A percentile compares a stretch with the other conserved stretches of the same genome.
Evolutionary conservation across 2,888 invertebrate genomes (phyloP).

Genomic region (Pemphredon lugubris): DNA sequence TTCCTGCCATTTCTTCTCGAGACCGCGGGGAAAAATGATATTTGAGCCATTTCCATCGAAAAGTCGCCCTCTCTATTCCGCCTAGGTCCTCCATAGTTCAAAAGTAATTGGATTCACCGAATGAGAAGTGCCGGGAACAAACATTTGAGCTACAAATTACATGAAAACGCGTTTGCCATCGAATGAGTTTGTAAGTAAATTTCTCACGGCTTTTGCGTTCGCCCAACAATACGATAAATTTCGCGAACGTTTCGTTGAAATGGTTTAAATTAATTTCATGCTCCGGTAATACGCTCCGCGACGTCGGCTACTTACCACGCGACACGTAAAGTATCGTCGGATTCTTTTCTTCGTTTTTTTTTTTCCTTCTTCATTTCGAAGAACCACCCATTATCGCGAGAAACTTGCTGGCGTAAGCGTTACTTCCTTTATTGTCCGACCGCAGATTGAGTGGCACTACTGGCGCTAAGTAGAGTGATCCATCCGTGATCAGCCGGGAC

Average conservation of each 20-base stretch:
- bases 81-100: no score
- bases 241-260: no score
- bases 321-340: background rate
- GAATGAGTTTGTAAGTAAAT: no score
- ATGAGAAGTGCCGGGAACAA: no score
- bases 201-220: no score
- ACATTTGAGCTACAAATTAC: no score
- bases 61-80: background rate
- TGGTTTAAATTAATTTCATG: no score
- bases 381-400: constrained; percentile 49
- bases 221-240: no score
- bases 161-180: no score
- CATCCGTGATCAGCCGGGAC: constrained; percentile 41
- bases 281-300: no score
- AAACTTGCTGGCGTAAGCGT: constrained; percentile 63
- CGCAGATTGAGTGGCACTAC: constrained; percentile 62
- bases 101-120: no score
- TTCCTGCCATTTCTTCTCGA: constrained; percentile 12
- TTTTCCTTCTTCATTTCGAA: constrained; percentile 36
- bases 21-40: constrained; percentile 29
- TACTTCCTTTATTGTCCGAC: constrained; percentile 57
- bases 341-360: constrained; percentile 29
- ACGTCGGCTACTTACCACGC: no score
- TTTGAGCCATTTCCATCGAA: constrained; percentile 3
- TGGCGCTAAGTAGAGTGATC: constrained; percentile 56